phyloP scores from a whole-genome alignment of 92 coral and sea anemone species.

The Micromussa lordhowensis region DNA sequence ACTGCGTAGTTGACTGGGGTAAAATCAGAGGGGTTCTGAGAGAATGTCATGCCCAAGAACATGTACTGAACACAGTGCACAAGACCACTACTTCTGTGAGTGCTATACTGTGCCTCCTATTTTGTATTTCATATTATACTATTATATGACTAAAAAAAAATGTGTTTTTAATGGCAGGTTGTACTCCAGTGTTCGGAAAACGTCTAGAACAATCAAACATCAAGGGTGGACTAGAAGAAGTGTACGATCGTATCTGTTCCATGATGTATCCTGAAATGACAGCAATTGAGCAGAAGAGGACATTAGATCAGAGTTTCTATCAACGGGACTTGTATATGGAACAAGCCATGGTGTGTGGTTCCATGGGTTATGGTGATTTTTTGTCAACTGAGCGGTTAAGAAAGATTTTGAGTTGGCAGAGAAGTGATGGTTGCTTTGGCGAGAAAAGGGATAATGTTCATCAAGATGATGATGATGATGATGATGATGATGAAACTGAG shows the following conservation, averaged over 20 bases:
- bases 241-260: slow-evolving; percentile 84
- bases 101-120: too few species aligned
- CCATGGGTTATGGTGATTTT: slow-evolving; percentile 80
- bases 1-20: too few species aligned
- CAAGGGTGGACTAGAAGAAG: slow-evolving; percentile 59
- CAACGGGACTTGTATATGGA: slow-evolving; percentile 86
- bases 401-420: slow-evolving; percentile 79
- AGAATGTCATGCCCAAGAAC: background rate
- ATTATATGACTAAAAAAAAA: background rate
- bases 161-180: slow-evolving; percentile 52
- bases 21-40: too few species aligned
- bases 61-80: too few species aligned
- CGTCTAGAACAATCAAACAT: slow-evolving; percentile 58
- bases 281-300: slow-evolving; percentile 56
- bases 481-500: background rate
- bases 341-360: slow-evolving; percentile 91
- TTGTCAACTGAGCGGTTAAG: slow-evolving; percentile 62
- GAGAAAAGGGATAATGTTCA: background rate
- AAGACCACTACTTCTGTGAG: too few species aligned
- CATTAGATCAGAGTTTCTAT: background rate
- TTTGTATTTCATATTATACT: too few species aligned
- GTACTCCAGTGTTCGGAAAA: slow-evolving; percentile 59
- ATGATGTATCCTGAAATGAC: slow-evolving; percentile 88
- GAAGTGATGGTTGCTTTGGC: slow-evolving; percentile 79
- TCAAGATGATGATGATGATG: background rate